Conservation (phyloP, 2,113 vertebrate species). For the Centropus unirufus region DNA sequence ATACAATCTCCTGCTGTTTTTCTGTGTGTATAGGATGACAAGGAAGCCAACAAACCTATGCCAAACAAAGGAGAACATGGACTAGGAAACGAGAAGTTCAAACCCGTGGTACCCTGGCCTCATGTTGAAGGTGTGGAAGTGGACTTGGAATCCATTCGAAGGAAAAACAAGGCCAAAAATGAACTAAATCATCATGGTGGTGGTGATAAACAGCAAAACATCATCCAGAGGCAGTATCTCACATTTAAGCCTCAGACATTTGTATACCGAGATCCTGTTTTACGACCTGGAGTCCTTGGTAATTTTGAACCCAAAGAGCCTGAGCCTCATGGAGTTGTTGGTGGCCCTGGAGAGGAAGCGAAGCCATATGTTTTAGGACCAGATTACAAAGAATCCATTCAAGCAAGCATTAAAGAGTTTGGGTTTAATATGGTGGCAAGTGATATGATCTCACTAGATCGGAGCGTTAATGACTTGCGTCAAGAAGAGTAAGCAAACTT, state of each 20-base stretch:
- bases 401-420: conserved; percentile 96
- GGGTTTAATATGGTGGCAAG: conserved; percentile 99
- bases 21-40: conserved; percentile 79
- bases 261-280: conserved; percentile 83
- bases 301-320: conserved; percentile 93
- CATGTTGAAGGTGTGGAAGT: conserved; percentile 97
- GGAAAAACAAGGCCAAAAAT: conserved; percentile 85
- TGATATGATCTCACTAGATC: conserved; percentile 97
- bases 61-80: conserved; percentile 79
- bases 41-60: conserved; percentile 73
- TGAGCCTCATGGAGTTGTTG: conserved; percentile 87
- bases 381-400: conserved; percentile 91
- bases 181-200: conserved; percentile 72
- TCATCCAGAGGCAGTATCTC: conserved; percentile 92
- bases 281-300: conserved; percentile 85
- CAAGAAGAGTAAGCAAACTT: conserved; percentile 92
- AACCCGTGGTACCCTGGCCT: conserved; percentile 96
- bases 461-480: conserved; percentile 90
- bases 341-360: conserved; percentile 91
- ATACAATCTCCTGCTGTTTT: conserved; percentile 47
- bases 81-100: conserved; percentile 85
- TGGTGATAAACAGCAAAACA: conserved; percentile 83
- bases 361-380: conserved; percentile 90
- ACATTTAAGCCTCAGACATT: conserved; percentile 93
- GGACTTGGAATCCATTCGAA: conserved; percentile 92